Evolutionary conservation across 2,797 vertebrate species (phyloP).

Genomic region (Pelobates cultripes): DNA sequence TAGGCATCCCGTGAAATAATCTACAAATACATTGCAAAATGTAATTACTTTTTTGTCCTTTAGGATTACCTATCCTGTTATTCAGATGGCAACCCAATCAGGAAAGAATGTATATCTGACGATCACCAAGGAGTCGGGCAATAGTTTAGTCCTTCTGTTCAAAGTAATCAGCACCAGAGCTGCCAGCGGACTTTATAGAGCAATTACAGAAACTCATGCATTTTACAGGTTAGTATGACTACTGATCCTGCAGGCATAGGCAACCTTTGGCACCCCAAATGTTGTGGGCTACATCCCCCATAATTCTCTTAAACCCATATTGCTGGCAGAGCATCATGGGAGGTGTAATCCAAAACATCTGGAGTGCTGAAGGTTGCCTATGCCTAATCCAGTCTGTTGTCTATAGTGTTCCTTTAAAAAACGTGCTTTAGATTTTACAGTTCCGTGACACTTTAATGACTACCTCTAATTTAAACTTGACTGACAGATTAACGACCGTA

Average conservation of each 20-base stretch:
- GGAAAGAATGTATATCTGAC: slow-evolving; percentile 96
- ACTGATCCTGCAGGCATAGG: background rate
- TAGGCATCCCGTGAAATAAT: background rate
- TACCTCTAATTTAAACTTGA: too few species aligned
- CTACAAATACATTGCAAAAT: background rate
- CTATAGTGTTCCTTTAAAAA: too few species aligned
- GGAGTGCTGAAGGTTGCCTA: too few species aligned
- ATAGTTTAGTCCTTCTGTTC: slow-evolving; percentile 92
- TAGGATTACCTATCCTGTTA: slow-evolving; percentile 93
- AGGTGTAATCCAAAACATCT: too few species aligned
- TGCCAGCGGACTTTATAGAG: slow-evolving; percentile 93
- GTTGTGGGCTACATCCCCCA: too few species aligned
- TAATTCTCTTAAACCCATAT: too few species aligned
- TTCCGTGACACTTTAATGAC: too few species aligned
- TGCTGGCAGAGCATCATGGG: too few species aligned
- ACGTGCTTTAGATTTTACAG: too few species aligned
- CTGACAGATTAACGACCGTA: too few species aligned
- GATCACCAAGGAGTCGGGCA: slow-evolving; percentile 90
- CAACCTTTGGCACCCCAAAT: too few species aligned
- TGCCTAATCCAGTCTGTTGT: too few species aligned
- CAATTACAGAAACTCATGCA: slow-evolving; percentile 96
- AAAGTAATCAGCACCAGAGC: slow-evolving; percentile 96
- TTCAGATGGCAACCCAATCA: slow-evolving; percentile 97
- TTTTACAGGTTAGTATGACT: slow-evolving; percentile 89
- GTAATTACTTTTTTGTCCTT: background rate